Evolutionary conservation across 2,888 invertebrate species (phyloP), one percentile per base, ranked within the genome.

Genomic region (Amblyjoppa fuscipennis): DNA sequence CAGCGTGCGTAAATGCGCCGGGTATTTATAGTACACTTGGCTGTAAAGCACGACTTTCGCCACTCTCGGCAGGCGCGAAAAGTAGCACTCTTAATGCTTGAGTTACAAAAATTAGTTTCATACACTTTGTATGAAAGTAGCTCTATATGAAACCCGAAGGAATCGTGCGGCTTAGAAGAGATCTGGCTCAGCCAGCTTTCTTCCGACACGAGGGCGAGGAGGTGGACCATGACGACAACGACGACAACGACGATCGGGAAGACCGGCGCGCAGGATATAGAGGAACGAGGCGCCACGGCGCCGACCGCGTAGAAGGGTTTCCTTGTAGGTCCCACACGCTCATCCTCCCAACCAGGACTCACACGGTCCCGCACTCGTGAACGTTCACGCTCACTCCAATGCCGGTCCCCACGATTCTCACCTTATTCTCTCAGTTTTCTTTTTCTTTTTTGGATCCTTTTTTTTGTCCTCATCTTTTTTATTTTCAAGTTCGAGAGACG

Each of bases 241-340:
- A 85, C 69, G 74, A 87, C 75, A 84, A 79, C 59, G 25, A 41
- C 61, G 66, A 74, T 34, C 20, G 53, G 53, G 41, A 68, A 68
- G 78, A 61, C 25, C 51, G 61, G 66, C 49, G 45, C 74, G 83
- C 84, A 79, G 83, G 86, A 87, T 86, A 83, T 83, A 89, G 88
- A 88, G 87, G 88, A 84, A 87, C 88, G 90, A 94, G 94, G 94
- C 93, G 94, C 94, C 94, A 93, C 93, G 94, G 94, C 94, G 94
- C 94, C 94, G 94, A 90, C 90, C 89, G 90, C 93, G 93, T 94
- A 94, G 94, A 94, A 94, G 94, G 94, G 94, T 94, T 94, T 94
- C 89, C 94, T 93, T 94, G 94, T 94, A 93, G 90, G 90, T 83
- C 90, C 86, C 90, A 89, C 87, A 87, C 88, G 87, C 85, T 79